Base-by-base conservation (phyloP, 2,113 vertebrate genomes). In the Anser brachyrhynchus region DNA sequence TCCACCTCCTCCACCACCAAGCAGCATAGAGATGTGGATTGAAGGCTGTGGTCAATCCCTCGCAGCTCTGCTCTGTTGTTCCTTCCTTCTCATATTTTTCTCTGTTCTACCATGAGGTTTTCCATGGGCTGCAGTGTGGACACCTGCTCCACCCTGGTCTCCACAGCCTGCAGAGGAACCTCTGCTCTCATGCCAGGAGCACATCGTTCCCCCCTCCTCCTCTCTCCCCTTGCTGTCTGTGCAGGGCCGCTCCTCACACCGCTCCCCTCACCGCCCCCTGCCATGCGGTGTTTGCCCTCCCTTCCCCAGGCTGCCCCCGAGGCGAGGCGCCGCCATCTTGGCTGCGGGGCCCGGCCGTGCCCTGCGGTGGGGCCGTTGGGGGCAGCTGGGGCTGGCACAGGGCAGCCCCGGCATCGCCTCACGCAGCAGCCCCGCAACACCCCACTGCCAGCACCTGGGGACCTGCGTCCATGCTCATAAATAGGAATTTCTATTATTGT, bases 241-340 rank as follows among this genome's bases (percentile, higher is more conserved):
- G 0, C 9, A 8, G 12, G 44, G 33, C 28, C 25, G 15, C 46
- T 54, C 31, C 37, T 71, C 20, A 33, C 10, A 7, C 7, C 16
- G 25, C 39, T 39, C 15, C 26, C 49, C 41, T 66, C 11, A 5
- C 9, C 2, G 33, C 19, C 17, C 3, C 19, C 12, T 4, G 13
- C 19, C 0, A 0, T 37, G 44, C 6, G 54, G 23, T 3, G 0
- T 66, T 80, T 80, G 16, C 33, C 18, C 19, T 66, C 28, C 3
- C 26, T 29, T 4, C 18, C 10, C 2, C 11, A 16, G 10, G 8
- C 3, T 35, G 6, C 11, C 18, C 21, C 13, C 0, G 0, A 5
- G 31, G 19, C 0, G 0, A 5, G 33, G 19, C 0, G 0, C 26
- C 0, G 49, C 43, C 29, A 35, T 25, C 0, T 2, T 31, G n/a